Evolutionary conservation across 1,140 invertebrate genomes (phyloP), one percentile per base, ranked within the genome.

Genomic region (Oedothorax gibbosus): DNA sequence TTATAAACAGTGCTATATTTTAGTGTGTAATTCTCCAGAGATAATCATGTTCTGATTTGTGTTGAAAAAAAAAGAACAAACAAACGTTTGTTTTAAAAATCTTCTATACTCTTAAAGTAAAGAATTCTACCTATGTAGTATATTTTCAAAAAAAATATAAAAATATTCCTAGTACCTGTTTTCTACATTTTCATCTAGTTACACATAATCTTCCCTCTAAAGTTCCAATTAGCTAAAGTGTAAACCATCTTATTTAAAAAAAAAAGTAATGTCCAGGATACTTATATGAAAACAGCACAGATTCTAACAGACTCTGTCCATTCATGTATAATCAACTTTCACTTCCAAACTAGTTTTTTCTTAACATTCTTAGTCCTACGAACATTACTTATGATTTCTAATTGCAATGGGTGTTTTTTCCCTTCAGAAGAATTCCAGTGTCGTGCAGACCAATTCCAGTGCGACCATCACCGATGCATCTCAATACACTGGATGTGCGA

Each of bases 391-490:
- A 9, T 21, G 20, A 5, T 7, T 50, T 12, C 64, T 51, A 51
- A 49, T 49, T 62, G 21, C 62, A 79, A 79, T 79, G 76, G 49
- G 15, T 35, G 35, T 35, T 62, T 76, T 8, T 66, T 68, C 65
- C 15, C n/a, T 21, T 18, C 56, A 85, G 83, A 85, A 72, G 73
- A 86, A 77, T 80, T 86, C 20, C 60, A 73, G 10, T 91, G 90
- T 83, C 87, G 85, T 54, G 75, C 78, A 8, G 90, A 91, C 49
- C 90, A 91, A 85, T 87, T 85, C 54, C 78, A 86, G 50, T 87
- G 87, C 79, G 87, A 87, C 54, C 76, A 73, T 21, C 71, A 85
- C 60, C 86, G 87, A 8, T 88, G 88, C 62, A 87, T 88, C 35
- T 87, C 88, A 20, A 85, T 87, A 18, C 85, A 86, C 56, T 88